Conservation (phyloP, 2,888 invertebrate species). For the Drosophila limbata region DNA sequence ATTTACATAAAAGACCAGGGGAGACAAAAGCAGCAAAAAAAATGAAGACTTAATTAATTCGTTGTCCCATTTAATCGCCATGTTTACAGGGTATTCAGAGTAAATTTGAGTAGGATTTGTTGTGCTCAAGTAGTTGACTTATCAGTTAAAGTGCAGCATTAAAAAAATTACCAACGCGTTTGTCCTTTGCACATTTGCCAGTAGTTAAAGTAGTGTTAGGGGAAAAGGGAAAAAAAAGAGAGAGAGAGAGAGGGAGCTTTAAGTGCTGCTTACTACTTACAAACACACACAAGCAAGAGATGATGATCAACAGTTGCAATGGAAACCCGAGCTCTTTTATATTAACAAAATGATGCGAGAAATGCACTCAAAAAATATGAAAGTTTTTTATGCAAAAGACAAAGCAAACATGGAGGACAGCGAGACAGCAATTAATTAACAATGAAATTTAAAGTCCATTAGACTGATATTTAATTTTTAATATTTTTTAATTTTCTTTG, state of each 20-base stretch:
- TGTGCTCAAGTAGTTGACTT: conserved; percentile 68
- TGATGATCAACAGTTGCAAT: conserved; percentile 18
- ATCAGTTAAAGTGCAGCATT: conserved; percentile 78
- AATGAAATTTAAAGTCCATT: too few relatives aligned
- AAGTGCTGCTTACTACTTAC: conserved; percentile 1
- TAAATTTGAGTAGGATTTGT: conserved; percentile 26
- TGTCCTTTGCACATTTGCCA: conserved; percentile 45
- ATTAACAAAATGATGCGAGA: conserved; percentile 10
- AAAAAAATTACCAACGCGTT: conserved; percentile 62
- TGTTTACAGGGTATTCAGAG: conserved; percentile 1
- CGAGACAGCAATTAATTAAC: background rate
- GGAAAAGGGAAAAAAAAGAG: background rate
- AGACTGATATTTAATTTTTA: too few relatives aligned
- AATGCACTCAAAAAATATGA: background rate
- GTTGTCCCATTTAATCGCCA: background rate
- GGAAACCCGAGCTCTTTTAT: background rate
- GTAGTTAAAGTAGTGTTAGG: conserved; percentile 6
- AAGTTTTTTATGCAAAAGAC: conserved; percentile 2
- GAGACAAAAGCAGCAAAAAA: background rate
- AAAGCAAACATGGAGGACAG: background rate
- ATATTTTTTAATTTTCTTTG: too few relatives aligned
- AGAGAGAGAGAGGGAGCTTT: background rate
- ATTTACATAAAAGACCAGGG: background rate
- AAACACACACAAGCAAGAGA: conserved; percentile 3
- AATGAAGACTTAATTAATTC: background rate